A percentile compares a stretch with the other conserved stretches of the same genome.
Conservation (phyloP, 1,140 invertebrate genomes). For the Drosophila virilis region DNA sequence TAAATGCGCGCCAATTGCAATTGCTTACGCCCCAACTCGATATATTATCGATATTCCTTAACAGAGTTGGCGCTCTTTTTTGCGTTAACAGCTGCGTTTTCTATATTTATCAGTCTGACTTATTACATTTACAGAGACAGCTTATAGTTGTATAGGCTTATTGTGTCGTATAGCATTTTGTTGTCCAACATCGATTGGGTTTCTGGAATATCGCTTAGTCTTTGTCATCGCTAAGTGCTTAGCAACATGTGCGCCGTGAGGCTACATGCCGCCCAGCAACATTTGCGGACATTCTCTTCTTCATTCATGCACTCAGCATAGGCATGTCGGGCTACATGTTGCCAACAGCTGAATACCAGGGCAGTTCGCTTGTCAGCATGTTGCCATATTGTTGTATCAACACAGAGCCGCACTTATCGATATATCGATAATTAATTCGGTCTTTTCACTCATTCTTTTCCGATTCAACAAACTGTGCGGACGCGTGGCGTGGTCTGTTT, state of each 20-base stretch:
- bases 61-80: background rate
- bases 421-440: conserved; percentile 35
- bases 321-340: background rate
- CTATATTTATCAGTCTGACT: background rate
- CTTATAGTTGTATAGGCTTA: too few relatives aligned
- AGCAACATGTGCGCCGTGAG: background rate
- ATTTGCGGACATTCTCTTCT: background rate
- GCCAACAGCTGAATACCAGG: background rate
- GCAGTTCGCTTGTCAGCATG: conserved; percentile 11
- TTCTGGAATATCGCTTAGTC: background rate
- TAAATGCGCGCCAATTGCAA: background rate
- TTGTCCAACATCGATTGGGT: too few relatives aligned
- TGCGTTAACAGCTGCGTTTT: conserved; percentile 3
- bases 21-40: background rate
- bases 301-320: background rate
- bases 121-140: background rate
- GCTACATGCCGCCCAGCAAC: background rate
- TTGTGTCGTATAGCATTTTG: too few relatives aligned
- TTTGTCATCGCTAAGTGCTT: conserved; percentile 5
- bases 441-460: conserved; percentile 45
- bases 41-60: background rate
- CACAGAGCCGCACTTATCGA: conserved; percentile 17
- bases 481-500: conserved; percentile 52
- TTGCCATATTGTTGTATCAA: conserved; percentile 7
- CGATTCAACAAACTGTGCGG: conserved; percentile 47